These are phyloP conservation scores for Anolis sagrei DNA, from an alignment of 2,113 vertebrate genomes.

Conservation along the genomic window DNA sequence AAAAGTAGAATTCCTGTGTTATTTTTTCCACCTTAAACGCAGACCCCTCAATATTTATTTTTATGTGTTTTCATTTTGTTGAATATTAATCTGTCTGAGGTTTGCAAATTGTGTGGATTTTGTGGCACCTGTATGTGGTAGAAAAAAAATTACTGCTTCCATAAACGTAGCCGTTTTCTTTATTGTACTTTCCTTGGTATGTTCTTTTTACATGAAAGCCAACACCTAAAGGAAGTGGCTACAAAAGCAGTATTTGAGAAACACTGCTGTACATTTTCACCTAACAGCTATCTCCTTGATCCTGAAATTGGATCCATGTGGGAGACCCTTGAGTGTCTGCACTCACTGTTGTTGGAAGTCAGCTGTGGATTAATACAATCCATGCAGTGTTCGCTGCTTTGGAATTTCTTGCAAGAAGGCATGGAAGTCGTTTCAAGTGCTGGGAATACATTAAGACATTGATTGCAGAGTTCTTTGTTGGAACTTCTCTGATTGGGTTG, in stretches of 20 bases:
- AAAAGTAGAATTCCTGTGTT: background rate
- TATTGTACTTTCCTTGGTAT: background rate
- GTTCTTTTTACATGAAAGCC: background rate
- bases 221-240: constrained; percentile 12
- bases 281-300: constrained; percentile 13
- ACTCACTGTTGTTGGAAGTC: background rate
- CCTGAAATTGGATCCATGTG: constrained; percentile 10
- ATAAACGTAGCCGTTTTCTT: background rate
- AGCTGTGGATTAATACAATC: constrained; percentile 17
- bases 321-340: background rate
- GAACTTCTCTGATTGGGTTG: background rate
- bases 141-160: background rate
- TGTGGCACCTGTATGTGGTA: background rate
- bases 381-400: constrained; percentile 5
- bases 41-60: background rate
- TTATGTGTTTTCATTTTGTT: background rate
- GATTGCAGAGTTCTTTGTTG: background rate
- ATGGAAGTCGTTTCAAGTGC: background rate
- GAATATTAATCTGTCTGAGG: background rate
- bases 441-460: background rate
- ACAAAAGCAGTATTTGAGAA: constrained; percentile 20
- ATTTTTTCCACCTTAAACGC: background rate
- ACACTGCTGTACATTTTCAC: constrained; percentile 9
- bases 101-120: background rate
- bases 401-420: constrained; percentile 5